Evolutionary conservation across 2,113 vertebrate genomes (phyloP).

Genomic region (Lophius piscatorius): DNA sequence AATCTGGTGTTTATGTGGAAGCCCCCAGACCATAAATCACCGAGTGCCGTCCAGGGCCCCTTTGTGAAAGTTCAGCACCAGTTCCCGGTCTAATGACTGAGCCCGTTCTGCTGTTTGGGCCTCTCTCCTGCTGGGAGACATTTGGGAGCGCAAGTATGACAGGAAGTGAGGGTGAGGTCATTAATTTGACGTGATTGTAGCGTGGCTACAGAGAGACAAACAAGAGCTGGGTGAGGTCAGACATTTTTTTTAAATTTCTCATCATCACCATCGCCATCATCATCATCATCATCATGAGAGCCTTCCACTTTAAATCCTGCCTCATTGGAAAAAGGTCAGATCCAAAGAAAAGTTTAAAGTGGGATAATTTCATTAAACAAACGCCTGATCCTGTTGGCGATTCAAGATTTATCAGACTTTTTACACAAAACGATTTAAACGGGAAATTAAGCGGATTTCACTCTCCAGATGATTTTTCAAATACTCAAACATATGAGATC

Average conservation of each 20-base stretch:
- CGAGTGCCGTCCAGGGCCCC: slow-evolving; percentile 55
- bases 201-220: slow-evolving; percentile 25
- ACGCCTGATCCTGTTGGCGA: slow-evolving; percentile 12
- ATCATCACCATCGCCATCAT: slow-evolving; percentile 44
- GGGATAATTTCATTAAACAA: slow-evolving; percentile 14
- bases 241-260: too few species aligned
- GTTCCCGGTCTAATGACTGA: slow-evolving; percentile 49
- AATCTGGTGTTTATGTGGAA: slow-evolving; percentile 77
- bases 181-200: slow-evolving; percentile 46
- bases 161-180: slow-evolving; percentile 71
- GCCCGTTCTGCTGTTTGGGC: slow-evolving; percentile 29
- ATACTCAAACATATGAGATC: too few species aligned
- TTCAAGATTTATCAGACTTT: slow-evolving; percentile 38
- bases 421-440: slow-evolving; percentile 21
- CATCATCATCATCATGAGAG: slow-evolving; percentile 37
- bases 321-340: slow-evolving; percentile 17
- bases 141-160: slow-evolving; percentile 52
- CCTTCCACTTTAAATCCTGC: slow-evolving; percentile 35
- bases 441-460: too few species aligned
- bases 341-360: slow-evolving; percentile 43
- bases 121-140: slow-evolving; percentile 58
- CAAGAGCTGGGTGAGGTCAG: slow-evolving; percentile 47
- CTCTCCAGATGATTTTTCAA: too few species aligned
- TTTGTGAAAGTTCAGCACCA: slow-evolving; percentile 60
- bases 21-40: slow-evolving; percentile 76